These are phyloP conservation scores for Neoaliturus tenellus DNA, from an alignment of 2,888 invertebrate species.

Conservation along the genomic window DNA sequence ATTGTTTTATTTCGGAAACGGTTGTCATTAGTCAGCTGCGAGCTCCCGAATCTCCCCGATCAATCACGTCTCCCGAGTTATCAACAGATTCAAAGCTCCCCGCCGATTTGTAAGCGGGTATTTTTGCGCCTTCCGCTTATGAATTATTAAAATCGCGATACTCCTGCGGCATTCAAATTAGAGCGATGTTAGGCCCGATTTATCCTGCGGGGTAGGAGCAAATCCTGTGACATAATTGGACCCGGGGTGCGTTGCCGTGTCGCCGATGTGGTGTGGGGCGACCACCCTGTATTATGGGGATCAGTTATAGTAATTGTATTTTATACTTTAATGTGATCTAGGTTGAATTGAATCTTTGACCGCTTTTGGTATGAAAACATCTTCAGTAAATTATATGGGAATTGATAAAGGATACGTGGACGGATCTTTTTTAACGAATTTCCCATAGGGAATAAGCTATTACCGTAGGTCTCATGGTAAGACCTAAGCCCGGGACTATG, in stretches of 20 bases:
- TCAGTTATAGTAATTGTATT: too few relatives aligned
- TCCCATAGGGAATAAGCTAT: too few relatives aligned
- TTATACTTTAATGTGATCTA: too few relatives aligned
- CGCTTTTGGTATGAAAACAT: too few relatives aligned
- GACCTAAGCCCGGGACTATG: too few relatives aligned
- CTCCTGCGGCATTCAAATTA: conserved; percentile 28
- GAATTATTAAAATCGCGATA: conserved; percentile 25
- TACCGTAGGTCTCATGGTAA: too few relatives aligned
- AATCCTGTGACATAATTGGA: conserved; percentile 7
- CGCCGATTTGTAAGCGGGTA: not conserved
- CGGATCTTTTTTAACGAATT: too few relatives aligned
- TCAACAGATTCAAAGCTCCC: conserved; percentile 48
- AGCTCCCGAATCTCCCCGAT: not conserved
- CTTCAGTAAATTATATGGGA: too few relatives aligned
- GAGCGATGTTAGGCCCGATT: not conserved
- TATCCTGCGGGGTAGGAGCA: not conserved
- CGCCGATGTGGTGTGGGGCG: too few relatives aligned
- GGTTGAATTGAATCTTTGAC: too few relatives aligned
- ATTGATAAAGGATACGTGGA: too few relatives aligned
- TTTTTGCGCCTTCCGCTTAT: conserved; percentile 34
- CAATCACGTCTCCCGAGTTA: conserved; percentile 39
- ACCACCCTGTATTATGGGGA: not conserved
- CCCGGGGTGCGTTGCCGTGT: not conserved
- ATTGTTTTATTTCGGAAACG: conserved; percentile 42
- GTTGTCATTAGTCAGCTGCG: conserved; percentile 36